phyloP scores from a whole-genome alignment of 2,797 vertebrate species.

The Lepus oiostolus region DNA sequence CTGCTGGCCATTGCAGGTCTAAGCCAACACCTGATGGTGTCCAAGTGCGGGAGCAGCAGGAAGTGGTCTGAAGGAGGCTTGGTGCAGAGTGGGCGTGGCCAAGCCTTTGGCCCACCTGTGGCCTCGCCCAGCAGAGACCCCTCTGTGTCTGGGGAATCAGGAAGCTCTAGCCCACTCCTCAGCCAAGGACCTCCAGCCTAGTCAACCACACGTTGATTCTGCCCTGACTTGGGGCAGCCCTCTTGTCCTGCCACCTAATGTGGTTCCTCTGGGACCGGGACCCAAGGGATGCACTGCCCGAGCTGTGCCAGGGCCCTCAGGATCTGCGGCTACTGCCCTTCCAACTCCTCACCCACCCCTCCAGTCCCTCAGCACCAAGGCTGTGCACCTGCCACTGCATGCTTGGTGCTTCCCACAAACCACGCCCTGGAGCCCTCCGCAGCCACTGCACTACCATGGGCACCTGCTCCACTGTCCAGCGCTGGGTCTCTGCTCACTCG shows the following conservation, averaged over 20 bases:
- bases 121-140: neutral
- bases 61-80: neutral
- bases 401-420: neutral
- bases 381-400: neutral
- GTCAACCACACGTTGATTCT: neutral
- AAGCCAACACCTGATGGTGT: neutral
- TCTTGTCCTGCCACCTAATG: neutral
- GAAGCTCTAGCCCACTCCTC: neutral
- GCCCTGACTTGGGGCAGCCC: neutral
- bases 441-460: neutral
- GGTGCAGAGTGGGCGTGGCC: neutral
- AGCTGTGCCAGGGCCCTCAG: neutral
- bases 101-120: neutral
- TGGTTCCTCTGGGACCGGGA: neutral
- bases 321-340: neutral
- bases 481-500: neutral
- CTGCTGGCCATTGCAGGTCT: neutral
- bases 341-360: too few species aligned
- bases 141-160: neutral
- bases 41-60: neutral
- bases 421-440: neutral
- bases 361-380: neutral
- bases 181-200: neutral
- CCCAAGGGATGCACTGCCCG: neutral
- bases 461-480: too few species aligned